phyloP scores from a whole-genome alignment of 2,888 invertebrate species.

The Trissonchulus latispiculum region DNA sequence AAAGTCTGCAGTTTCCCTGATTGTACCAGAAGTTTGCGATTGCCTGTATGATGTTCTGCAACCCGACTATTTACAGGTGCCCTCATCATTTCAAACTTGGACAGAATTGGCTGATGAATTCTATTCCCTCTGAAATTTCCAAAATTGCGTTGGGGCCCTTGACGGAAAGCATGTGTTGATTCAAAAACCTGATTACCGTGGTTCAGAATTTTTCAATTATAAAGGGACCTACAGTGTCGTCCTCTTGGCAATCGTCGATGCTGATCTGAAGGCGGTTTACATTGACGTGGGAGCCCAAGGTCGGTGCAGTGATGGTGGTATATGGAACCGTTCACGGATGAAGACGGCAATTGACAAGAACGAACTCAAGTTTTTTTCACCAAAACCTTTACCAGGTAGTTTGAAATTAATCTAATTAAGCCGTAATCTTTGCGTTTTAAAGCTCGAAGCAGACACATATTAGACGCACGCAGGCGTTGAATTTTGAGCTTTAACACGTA shows the following conservation, averaged over 20 bases:
- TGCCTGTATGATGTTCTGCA: neutral
- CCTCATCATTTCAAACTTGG: neutral
- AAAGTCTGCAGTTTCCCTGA: too few species aligned
- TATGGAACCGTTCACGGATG: too few species aligned
- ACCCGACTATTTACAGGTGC: neutral
- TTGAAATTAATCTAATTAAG: too few species aligned
- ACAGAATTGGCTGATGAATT: neutral
- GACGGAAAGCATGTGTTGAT: conserved; percentile 13
- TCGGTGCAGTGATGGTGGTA: conserved; percentile 4
- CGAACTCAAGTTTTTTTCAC: too few species aligned
- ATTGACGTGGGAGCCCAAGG: neutral
- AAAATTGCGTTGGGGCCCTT: too few species aligned
- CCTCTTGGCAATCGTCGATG: neutral
- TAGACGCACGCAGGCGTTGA: too few species aligned
- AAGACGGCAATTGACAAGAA: too few species aligned
- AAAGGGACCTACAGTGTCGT: neutral
- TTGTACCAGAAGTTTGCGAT: neutral
- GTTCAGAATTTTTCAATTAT: neutral
- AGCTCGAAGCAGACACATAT: too few species aligned
- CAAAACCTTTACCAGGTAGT: too few species aligned
- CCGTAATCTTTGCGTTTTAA: too few species aligned
- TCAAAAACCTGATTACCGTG: neutral
- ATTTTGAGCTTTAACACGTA: too few species aligned
- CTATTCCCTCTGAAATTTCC: neutral
- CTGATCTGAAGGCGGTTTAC: neutral